Conservation (phyloP, 1,140 invertebrate species). For the Solenopsis invicta region DNA sequence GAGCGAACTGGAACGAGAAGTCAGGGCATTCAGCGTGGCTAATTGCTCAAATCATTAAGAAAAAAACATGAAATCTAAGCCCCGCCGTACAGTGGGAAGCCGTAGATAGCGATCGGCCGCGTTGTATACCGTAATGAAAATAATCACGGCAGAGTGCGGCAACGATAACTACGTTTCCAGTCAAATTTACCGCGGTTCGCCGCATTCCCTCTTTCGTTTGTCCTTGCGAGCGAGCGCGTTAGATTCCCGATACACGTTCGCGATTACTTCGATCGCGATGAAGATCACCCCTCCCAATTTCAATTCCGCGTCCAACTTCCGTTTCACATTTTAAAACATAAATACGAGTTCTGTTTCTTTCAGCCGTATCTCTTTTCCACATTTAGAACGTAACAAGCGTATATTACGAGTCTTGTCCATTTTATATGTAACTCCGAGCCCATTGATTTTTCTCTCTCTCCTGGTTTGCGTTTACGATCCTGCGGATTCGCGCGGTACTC, state of each 20-base stretch:
- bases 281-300: conserved; percentile 3
- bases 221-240: conserved; percentile 55
- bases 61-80: conserved; percentile 86
- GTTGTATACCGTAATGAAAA: conserved; percentile 85
- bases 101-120: conserved; percentile 82
- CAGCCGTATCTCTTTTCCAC: not conserved
- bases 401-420: not conserved
- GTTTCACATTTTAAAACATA: not conserved
- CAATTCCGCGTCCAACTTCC: conserved; percentile 18
- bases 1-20: conserved; percentile 82
- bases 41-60: conserved; percentile 87
- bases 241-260: not conserved
- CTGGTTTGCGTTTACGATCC: not conserved
- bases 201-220: conserved; percentile 65
- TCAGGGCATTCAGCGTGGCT: conserved; percentile 86
- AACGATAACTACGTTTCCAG: conserved; percentile 78
- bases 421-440: not conserved
- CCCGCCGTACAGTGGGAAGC: conserved; percentile 83
- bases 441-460: not conserved
- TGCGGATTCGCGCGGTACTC: not conserved
- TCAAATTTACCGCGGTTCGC: conserved; percentile 70
- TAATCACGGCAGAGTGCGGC: conserved; percentile 82
- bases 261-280: not conserved
- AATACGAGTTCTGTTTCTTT: not conserved
- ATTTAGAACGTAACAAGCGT: not conserved